Conservation (phyloP, 2,888 invertebrate species). For the Noctuana brunneofusca region DNA sequence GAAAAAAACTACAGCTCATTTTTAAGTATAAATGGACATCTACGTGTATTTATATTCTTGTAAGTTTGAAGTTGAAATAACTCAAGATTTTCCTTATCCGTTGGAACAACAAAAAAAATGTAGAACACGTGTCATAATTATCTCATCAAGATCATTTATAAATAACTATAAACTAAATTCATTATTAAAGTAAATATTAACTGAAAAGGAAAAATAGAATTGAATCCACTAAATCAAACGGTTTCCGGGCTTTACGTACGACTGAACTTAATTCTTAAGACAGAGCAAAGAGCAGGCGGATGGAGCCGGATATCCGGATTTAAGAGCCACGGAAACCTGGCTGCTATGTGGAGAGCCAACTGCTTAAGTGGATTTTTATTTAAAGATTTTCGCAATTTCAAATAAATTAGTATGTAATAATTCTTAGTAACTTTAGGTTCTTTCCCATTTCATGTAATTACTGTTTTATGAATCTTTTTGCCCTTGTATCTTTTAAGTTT, state of each 20-base stretch:
- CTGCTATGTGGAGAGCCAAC: conserved; percentile 53
- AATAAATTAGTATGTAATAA: conserved; percentile 23
- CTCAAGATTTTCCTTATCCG: no score
- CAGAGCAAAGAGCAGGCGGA: conserved; percentile 52
- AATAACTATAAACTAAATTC: background rate
- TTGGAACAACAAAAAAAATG: no score
- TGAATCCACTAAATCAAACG: conserved; percentile 31
- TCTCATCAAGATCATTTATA: background rate
- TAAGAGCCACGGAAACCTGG: conserved; percentile 62
- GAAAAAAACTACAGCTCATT: no score
- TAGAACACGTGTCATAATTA: no score
- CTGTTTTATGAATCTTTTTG: no score
- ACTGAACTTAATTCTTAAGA: conserved; percentile 49
- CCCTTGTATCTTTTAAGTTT: no score
- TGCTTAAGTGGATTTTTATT: conserved; percentile 57
- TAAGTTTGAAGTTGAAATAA: no score
- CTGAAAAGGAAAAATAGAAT: background rate
- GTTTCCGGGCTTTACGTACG: conserved; percentile 33
- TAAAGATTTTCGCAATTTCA: conserved; percentile 39
- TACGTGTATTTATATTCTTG: no score
- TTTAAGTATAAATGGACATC: no score
- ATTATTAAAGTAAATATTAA: background rate
- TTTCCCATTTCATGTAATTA: no score
- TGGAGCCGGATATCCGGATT: conserved; percentile 66
- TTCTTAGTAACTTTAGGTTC: no score